These are phyloP conservation scores for Heteronetta atricapilla DNA, from an alignment of 2,113 vertebrate genomes.

Conservation along the genomic window DNA sequence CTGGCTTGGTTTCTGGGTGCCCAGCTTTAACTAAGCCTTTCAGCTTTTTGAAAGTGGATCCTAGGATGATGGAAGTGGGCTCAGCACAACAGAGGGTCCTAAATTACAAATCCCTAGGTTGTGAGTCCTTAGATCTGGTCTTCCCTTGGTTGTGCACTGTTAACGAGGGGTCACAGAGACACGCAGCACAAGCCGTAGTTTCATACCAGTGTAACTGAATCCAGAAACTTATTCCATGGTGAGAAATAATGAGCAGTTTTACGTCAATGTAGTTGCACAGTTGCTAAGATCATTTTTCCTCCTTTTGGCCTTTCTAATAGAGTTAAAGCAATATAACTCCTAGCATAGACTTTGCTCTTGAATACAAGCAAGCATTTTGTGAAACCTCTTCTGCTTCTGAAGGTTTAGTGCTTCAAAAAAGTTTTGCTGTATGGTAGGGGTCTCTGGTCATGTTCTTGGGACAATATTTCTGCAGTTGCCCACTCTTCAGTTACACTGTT, in stretches of 20 bases:
- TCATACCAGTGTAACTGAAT: neutral
- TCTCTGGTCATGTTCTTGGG: neutral
- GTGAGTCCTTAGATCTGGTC: neutral
- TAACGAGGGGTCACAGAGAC: neutral
- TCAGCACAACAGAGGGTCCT: neutral
- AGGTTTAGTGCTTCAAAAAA: neutral
- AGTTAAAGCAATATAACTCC: neutral
- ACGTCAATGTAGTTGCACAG: rapidly evolving
- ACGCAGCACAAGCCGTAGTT: rapidly evolving
- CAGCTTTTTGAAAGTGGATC: neutral
- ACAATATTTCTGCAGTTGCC: neutral
- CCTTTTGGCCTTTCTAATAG: neutral
- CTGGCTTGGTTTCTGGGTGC: neutral
- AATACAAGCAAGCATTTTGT: neutral
- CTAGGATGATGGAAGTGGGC: neutral
- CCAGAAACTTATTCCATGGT: neutral
- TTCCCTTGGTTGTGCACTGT: neutral
- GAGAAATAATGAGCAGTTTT: neutral
- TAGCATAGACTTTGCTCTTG: neutral
- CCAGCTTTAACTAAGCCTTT: neutral
- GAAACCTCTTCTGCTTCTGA: neutral
- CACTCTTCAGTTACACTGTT: neutral
- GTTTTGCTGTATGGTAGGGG: neutral
- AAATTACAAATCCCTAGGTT: neutral
- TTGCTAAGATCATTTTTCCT: neutral